Conservation (phyloP, 2,888 invertebrate species). For the Nephrotoma guestfalica region DNA sequence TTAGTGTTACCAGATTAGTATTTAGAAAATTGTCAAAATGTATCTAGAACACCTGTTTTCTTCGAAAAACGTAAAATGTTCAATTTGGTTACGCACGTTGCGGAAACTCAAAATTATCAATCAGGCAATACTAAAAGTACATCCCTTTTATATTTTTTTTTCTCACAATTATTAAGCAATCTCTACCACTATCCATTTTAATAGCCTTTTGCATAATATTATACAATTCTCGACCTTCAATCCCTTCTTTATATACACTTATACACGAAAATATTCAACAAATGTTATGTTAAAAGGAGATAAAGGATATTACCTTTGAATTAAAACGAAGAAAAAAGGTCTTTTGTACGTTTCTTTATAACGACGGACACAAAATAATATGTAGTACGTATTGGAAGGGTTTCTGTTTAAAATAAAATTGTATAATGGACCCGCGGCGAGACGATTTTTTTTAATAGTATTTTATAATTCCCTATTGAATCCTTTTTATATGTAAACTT, state of each 20-base stretch:
- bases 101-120: not conserved
- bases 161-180: not conserved
- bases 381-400: not conserved
- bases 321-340: not conserved
- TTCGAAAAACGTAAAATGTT: not conserved
- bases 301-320: not conserved
- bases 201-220: constrained; percentile 1
- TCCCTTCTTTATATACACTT: not conserved
- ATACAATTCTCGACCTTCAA: not conserved
- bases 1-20: not conserved
- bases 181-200: not conserved
- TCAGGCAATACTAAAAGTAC: not conserved
- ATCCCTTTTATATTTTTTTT: not conserved
- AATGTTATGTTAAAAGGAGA: not conserved
- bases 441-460: not conserved
- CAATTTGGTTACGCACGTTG: not conserved
- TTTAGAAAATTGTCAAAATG: not conserved
- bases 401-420: not conserved
- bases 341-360: not conserved
- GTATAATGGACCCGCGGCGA: constrained; percentile 1
- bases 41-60: not conserved
- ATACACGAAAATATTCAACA: not conserved
- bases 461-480: not conserved
- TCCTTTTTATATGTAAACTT: not conserved
- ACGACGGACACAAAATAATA: not conserved